A percentile compares a stretch with the other conserved stretches of the same genome.
Evolutionary conservation across 1,140 invertebrate genomes (phyloP).

Genomic region (Sminthurides bifidus): DNA sequence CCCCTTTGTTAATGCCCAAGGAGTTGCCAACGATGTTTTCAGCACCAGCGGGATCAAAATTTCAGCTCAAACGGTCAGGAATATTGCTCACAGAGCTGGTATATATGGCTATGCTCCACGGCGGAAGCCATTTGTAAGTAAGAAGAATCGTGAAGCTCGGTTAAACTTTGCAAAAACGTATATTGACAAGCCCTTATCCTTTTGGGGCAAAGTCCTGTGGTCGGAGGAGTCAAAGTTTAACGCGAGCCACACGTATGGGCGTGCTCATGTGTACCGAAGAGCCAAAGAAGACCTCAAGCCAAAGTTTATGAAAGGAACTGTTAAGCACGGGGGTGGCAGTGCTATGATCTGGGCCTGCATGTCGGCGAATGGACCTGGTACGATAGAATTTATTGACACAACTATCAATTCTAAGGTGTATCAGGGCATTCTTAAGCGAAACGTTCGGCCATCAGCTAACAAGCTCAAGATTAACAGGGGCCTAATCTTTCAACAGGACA

Average conservation of each 20-base stretch:
- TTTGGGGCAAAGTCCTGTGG: conserved; percentile 2
- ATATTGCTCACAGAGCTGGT: too few relatives aligned
- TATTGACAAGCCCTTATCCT: background rate
- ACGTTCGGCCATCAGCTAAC: conserved; percentile 26
- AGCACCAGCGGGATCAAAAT: too few relatives aligned
- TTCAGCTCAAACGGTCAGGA: too few relatives aligned
- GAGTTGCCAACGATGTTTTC: too few relatives aligned
- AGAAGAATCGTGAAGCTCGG: background rate
- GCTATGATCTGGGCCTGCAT: conserved; percentile 37
- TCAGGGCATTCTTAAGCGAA: conserved; percentile 30
- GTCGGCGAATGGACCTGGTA: conserved; percentile 30
- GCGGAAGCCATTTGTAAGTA: background rate
- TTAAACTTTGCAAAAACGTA: background rate
- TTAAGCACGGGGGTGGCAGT: conserved; percentile 35
- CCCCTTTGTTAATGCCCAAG: too few relatives aligned
- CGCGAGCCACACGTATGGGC: conserved; percentile 11
- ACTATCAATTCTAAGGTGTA: conserved; percentile 34
- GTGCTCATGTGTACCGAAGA: conserved; percentile 28
- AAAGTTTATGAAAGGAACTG: conserved; percentile 20
- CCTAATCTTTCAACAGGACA: conserved; percentile 34
- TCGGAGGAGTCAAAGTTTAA: conserved; percentile 1
- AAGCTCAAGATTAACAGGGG: conserved; percentile 17
- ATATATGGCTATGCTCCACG: too few relatives aligned
- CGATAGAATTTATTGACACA: conserved; percentile 33
- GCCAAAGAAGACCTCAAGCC: conserved; percentile 8